A percentile compares a stretch with the other conserved stretches of the same genome.
Evolutionary conservation across 2,797 vertebrate genomes (phyloP).

Genomic region (Myioborus miniatus): DNA sequence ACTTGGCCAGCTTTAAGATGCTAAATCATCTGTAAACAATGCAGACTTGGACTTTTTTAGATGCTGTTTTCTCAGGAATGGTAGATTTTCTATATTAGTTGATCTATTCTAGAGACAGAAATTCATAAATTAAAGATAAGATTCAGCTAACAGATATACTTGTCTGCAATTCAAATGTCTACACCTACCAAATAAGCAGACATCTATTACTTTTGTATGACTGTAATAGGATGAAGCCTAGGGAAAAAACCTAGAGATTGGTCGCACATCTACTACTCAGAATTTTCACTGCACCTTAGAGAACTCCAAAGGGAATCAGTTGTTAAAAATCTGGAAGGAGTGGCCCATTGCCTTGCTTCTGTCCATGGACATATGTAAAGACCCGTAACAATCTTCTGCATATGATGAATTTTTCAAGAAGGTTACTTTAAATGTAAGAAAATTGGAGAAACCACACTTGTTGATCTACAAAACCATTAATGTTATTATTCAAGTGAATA

Average conservation of each 20-base stretch:
- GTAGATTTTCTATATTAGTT: neutral
- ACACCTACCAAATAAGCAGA: neutral
- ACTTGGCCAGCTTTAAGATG: neutral
- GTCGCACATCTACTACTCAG: neutral
- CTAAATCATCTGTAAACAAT: neutral
- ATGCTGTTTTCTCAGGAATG: neutral
- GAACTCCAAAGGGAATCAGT: neutral
- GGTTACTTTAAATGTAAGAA: neutral
- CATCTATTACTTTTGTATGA: neutral
- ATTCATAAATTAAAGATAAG: neutral
- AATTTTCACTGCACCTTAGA: neutral
- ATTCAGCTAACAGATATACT: neutral
- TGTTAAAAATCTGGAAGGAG: neutral
- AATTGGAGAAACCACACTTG: neutral
- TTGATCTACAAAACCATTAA: neutral
- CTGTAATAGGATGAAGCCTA: neutral
- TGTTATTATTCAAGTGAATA: neutral
- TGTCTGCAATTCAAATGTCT: neutral
- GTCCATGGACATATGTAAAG: accelerated
- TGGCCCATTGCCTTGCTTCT: neutral
- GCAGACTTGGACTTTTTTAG: neutral
- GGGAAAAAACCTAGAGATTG: neutral
- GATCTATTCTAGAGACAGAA: neutral
- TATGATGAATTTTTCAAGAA: neutral
- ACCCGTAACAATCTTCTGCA: neutral